phyloP scores from a whole-genome alignment of 2,797 vertebrate species.

The Manis javanica region DNA sequence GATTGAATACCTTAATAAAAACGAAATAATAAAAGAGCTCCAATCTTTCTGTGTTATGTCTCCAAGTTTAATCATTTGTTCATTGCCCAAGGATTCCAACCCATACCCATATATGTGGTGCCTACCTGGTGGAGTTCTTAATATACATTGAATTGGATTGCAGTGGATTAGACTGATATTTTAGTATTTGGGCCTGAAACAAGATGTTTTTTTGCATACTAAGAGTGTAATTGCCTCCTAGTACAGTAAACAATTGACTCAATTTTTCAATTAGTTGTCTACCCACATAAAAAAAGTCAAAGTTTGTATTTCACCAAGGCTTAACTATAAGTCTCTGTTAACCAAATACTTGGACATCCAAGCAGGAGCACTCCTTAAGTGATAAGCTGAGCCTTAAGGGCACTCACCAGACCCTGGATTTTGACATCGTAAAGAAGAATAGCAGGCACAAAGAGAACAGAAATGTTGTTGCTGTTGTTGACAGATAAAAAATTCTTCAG shows the following conservation, averaged over 20 bases:
- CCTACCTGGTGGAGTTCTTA: not conserved
- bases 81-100: not conserved
- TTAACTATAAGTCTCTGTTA: slow-evolving; percentile 9
- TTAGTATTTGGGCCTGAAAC: not conserved
- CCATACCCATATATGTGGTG: not conserved
- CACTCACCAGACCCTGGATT: not conserved
- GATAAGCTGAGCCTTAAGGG: not conserved
- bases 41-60: not conserved
- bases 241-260: not conserved
- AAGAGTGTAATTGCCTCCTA: not conserved
- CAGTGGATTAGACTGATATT: not conserved
- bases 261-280: not conserved
- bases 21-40: not conserved
- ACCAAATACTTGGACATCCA: slow-evolving; percentile 1
- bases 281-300: not conserved
- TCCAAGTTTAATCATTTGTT: slow-evolving; percentile 7
- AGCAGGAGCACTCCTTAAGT: not conserved
- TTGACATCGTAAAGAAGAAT: slow-evolving; percentile 52
- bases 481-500: slow-evolving; percentile 29
- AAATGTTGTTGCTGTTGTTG: not conserved
- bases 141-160: not conserved
- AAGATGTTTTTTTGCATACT: not conserved
- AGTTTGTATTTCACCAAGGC: not conserved
- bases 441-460: not conserved
- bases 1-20: too few species aligned